Evolutionary conservation across 2,113 vertebrate genomes (phyloP).

Genomic region (Epinephelus moara): DNA sequence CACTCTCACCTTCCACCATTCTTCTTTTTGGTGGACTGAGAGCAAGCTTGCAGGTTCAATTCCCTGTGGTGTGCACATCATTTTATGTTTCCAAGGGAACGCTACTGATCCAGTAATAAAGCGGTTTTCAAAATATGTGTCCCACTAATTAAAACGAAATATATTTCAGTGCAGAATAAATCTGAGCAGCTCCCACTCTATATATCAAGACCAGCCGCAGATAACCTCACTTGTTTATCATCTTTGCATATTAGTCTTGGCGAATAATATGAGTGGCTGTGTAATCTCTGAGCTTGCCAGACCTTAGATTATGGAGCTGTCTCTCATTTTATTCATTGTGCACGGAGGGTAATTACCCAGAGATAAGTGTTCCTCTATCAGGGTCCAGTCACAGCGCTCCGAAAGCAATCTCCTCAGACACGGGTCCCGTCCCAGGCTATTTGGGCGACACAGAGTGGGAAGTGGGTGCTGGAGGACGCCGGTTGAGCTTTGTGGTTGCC

Average conservation of each 20-base stretch:
- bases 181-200: slow-evolving; percentile 57
- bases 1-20: slow-evolving; percentile 53
- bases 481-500: slow-evolving; percentile 69
- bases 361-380: slow-evolving; percentile 80
- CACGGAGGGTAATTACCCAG: slow-evolving; percentile 81
- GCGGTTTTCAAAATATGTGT: slow-evolving; percentile 46
- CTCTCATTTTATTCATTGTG: slow-evolving; percentile 83
- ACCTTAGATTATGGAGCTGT: slow-evolving; percentile 79
- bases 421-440: slow-evolving; percentile 66
- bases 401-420: slow-evolving; percentile 77
- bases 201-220: slow-evolving; percentile 62
- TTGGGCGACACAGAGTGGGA: slow-evolving; percentile 63
- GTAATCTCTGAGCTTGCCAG: slow-evolving; percentile 77
- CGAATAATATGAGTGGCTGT: slow-evolving; percentile 68
- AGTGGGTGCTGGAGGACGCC: slow-evolving; percentile 36
- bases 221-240: slow-evolving; percentile 75
- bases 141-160: slow-evolving; percentile 74
- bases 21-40: slow-evolving; percentile 18
- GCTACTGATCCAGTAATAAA: slow-evolving; percentile 30
- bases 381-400: slow-evolving; percentile 60
- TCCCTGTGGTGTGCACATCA: slow-evolving; percentile 32
- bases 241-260: slow-evolving; percentile 75
- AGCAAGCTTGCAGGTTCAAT: slow-evolving; percentile 30
- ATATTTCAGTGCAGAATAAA: slow-evolving; percentile 58
- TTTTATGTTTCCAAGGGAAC: slow-evolving; percentile 50